These are phyloP conservation scores for Cryptomyrus ogoouensis DNA, from an alignment of 2,113 vertebrate species.

Conservation along the genomic window DNA sequence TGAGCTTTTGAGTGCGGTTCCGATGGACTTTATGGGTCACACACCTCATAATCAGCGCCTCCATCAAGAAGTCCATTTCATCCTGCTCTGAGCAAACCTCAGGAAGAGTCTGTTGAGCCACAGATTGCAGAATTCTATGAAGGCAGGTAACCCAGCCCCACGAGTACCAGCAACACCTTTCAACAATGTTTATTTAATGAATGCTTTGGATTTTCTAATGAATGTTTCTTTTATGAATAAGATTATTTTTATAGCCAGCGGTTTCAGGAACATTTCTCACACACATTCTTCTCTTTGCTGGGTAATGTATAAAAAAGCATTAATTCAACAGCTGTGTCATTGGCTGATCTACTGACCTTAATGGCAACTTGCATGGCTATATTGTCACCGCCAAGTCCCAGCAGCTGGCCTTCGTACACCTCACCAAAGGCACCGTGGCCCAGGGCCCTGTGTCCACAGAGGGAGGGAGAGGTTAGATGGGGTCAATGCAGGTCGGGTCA, in stretches of 20 bases:
- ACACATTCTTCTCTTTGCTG: background rate
- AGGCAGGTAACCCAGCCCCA: background rate
- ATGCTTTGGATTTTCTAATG: background rate
- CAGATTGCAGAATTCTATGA: slow-evolving; percentile 12
- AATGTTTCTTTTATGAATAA: background rate
- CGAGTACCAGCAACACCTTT: background rate
- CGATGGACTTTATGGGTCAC: background rate
- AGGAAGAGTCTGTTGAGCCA: slow-evolving; percentile 70
- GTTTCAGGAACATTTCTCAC: background rate
- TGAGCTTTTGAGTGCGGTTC: background rate
- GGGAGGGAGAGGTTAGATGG: background rate
- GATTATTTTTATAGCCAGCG: background rate
- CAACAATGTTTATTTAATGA: background rate
- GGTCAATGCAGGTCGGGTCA: background rate
- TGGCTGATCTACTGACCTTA: slow-evolving; percentile 68
- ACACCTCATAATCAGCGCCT: slow-evolving; percentile 85
- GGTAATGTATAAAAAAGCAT: background rate
- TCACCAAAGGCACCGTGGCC: slow-evolving; percentile 86
- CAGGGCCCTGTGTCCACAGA: slow-evolving; percentile 65
- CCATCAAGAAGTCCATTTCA: slow-evolving; percentile 88
- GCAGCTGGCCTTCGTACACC: slow-evolving; percentile 80
- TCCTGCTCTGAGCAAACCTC: slow-evolving; percentile 89
- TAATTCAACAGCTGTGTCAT: background rate
- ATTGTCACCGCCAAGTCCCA: slow-evolving; percentile 73
- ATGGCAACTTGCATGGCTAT: slow-evolving; percentile 77